Percentiles rank a stretch among this genome's conserved stretches.
Evolutionary conservation across 1,140 invertebrate genomes (phyloP).

Genomic region (Zaprionus camerounensis): DNA sequence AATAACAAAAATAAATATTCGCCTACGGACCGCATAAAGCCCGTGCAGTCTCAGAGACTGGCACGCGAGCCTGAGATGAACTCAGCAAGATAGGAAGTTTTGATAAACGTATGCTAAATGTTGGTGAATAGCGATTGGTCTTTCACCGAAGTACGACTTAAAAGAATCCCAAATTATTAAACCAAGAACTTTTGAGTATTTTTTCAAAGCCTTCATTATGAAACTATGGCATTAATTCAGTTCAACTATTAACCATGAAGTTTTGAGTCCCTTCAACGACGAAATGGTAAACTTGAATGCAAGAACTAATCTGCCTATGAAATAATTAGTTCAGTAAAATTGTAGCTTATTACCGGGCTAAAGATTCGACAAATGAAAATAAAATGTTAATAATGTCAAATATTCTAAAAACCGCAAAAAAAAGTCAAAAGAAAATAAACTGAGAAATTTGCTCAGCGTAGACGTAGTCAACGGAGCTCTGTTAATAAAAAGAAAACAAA

Average conservation of each 20-base stretch:
- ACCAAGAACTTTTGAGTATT: no score
- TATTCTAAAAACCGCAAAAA: conserved; percentile 12
- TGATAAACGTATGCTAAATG: not conserved
- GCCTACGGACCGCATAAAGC: conserved; percentile 53
- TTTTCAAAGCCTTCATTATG: not conserved
- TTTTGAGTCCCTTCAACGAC: no score
- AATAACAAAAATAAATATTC: conserved; percentile 79
- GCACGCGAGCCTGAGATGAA: not conserved
- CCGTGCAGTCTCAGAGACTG: conserved; percentile 8
- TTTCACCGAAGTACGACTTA: not conserved
- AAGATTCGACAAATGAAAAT: conserved; percentile 22
- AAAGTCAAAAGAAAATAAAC: conserved; percentile 29
- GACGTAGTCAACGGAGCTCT: conserved; percentile 58
- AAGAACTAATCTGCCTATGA: no score
- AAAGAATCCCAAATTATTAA: not conserved
- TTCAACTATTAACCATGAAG: no score
- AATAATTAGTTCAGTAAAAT: no score
- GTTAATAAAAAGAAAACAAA: conserved; percentile 69
- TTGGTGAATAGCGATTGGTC: not conserved
- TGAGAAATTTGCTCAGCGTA: conserved; percentile 46
- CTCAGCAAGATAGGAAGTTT: not conserved
- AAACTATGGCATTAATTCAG: not conserved
- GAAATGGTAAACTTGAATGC: no score
- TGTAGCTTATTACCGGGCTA: no score
- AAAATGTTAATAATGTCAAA: conserved; percentile 57